These are phyloP conservation scores for Pungitius pungitius DNA, from an alignment of 2,113 vertebrate species.

Conservation along the genomic window DNA sequence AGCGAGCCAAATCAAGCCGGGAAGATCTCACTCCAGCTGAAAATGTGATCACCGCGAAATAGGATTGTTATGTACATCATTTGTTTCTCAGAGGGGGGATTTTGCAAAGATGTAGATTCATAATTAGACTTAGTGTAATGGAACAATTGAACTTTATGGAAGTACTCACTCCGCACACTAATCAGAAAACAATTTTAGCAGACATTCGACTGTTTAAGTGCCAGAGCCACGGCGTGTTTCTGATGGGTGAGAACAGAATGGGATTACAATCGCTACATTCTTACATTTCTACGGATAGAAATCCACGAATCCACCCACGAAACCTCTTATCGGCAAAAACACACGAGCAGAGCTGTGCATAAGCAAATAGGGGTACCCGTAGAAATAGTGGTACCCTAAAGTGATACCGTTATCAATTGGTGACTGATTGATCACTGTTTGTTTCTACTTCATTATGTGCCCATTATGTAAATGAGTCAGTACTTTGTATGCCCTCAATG, in stretches of 20 bases:
- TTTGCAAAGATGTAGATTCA: conserved; percentile 66
- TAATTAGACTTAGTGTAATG: conserved; percentile 71
- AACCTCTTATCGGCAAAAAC: background rate
- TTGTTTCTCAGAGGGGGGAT: conserved; percentile 67
- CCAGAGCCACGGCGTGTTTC: conserved; percentile 10
- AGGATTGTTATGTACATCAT: conserved; percentile 66
- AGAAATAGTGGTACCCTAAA: background rate
- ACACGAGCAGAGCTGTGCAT: background rate
- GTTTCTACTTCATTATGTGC: too few species aligned
- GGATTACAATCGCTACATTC: background rate
- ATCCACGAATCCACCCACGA: conserved; percentile 13
- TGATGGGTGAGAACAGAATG: conserved; percentile 18
- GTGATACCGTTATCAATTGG: background rate
- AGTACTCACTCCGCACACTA: conserved; percentile 44
- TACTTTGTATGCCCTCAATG: background rate
- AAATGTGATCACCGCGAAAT: conserved; percentile 62
- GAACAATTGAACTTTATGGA: conserved; percentile 70
- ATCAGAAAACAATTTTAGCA: conserved; percentile 64
- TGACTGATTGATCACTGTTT: too few species aligned
- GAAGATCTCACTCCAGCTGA: conserved; percentile 42
- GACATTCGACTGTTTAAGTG: conserved; percentile 50
- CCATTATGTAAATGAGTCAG: background rate
- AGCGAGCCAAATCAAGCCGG: conserved; percentile 46
- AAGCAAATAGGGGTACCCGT: background rate
- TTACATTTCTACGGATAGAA: conserved; percentile 9